Evolutionary conservation across 2,888 invertebrate species (phyloP).

Genomic region (Artemia sinica): DNA sequence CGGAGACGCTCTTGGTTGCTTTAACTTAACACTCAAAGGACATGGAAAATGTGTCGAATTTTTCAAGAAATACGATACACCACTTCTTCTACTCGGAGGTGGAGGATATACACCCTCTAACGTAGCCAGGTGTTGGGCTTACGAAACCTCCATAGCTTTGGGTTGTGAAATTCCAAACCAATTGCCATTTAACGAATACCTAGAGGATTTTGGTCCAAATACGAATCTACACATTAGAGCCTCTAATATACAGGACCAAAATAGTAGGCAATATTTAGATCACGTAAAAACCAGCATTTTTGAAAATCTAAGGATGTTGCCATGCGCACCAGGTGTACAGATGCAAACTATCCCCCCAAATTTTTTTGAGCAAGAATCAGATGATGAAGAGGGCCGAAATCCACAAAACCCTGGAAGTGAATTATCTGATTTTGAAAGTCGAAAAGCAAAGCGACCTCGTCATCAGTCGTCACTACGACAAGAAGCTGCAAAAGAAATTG

Average conservation of each 20-base stretch:
- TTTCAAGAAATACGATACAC: slow-evolving; percentile 88
- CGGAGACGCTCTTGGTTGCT: slow-evolving; percentile 89
- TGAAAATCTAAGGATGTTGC: too few relatives aligned
- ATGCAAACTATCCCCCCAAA: too few relatives aligned
- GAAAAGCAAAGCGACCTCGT: too few relatives aligned
- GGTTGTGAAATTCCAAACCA: slow-evolving; percentile 94
- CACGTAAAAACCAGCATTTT: slow-evolving; percentile 52
- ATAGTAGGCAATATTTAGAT: slow-evolving; percentile 90
- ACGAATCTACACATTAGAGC: slow-evolving; percentile 97
- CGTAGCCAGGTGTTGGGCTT: slow-evolving; percentile 97
- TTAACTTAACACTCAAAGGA: slow-evolving; percentile 81
- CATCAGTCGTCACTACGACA: too few relatives aligned
- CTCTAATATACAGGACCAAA: slow-evolving; percentile 97
- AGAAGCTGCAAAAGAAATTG: too few relatives aligned
- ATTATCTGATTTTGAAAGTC: too few relatives aligned
- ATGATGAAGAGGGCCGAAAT: too few relatives aligned
- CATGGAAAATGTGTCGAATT: slow-evolving; percentile 97
- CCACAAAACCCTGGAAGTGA: too few relatives aligned
- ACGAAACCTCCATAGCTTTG: slow-evolving; percentile 91
- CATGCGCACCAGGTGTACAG: too few relatives aligned
- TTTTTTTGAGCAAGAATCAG: too few relatives aligned
- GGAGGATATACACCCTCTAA: slow-evolving; percentile 98
- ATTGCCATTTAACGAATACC: slow-evolving; percentile 97
- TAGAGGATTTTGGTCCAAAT: slow-evolving; percentile 97
- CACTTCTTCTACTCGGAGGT: slow-evolving; percentile 89